Base-by-base conservation (phyloP, 2,113 vertebrate genomes). In the Pangasianodon hypophthalmus region DNA sequence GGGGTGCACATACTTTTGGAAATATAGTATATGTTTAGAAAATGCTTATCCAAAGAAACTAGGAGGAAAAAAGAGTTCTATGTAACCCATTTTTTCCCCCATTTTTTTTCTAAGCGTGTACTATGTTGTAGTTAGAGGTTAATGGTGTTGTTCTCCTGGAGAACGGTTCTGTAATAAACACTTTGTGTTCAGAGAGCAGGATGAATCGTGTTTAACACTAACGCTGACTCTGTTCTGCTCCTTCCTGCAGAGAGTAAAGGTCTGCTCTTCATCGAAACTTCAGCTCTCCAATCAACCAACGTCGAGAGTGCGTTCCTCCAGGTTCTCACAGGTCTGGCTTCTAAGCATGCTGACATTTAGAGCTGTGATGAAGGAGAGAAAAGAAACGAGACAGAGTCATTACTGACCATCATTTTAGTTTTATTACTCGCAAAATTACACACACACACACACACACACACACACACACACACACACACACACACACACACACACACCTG, bases 281-380 rank as follows among this genome's bases (percentile, higher is more conserved):
- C 98, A 19, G 98, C 98, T 88, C 91, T 99, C 95, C 97, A 98
- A 88, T 98, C 98, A 32, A 98, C 96, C 91, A 99, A 99, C 5
- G 98, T 99, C 73, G 98, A 99, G 96, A 96, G 94, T 87, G 98
- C 98, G 91, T 99, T 99, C 95, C 97, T 96, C 92, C 97, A 98
- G 91, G 97, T 99, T 94, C 97, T 99, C 92, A 95, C 96, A 95
- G 97, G 98, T 99, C 94, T 8, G 84, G 4, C 21, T 77, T 56
- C 48, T 73, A 24, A 13, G 44, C 26, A 73, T 41, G 6, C 54
- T 32, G 58, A 54, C 71, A 46, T 32, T 46, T 93, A 60, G 19
- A 79, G 52, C 37, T 81, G 58, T 37, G 58, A n/a, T 60, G 0
- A 77, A 67, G 41, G 4, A 32, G 16, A 32, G 29, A 54, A 81